Percentiles rank a stretch among this genome's conserved stretches.
phyloP scores from a whole-genome alignment of 2,113 vertebrate species.

The Eolophus roseicapilla region DNA sequence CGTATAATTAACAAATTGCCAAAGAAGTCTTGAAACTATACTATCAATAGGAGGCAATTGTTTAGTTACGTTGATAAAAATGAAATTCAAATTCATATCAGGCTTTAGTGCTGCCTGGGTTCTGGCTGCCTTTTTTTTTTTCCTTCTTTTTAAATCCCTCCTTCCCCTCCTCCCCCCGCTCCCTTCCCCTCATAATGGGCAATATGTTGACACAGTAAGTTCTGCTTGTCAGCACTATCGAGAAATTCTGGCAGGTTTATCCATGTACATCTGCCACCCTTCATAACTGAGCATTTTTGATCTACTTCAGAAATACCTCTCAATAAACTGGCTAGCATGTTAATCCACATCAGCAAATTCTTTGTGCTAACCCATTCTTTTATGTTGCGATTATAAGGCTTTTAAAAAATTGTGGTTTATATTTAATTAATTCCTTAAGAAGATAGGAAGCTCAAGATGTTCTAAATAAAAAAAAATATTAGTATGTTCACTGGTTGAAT shows the following conservation, averaged over 20 bases:
- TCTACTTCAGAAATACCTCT: neutral
- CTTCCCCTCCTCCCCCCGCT: neutral
- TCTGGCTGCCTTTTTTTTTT: neutral
- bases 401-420: neutral
- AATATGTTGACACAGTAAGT: constrained; percentile 37
- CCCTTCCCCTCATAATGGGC: neutral
- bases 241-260: constrained; percentile 45
- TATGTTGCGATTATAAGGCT: neutral
- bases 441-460: neutral
- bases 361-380: neutral
- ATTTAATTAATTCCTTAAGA: neutral
- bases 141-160: neutral
- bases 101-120: neutral
- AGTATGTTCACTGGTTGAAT: neutral
- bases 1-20: neutral
- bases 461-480: neutral
- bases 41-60: neutral
- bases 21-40: neutral
- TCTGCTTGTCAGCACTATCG: constrained; percentile 43
- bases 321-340: neutral
- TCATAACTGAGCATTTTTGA: neutral
- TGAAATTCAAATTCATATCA: neutral
- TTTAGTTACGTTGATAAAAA: neutral
- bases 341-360: neutral
- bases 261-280: neutral